Base-by-base conservation (phyloP, 2,888 invertebrate species). In the Ormyrus rosae region DNA sequence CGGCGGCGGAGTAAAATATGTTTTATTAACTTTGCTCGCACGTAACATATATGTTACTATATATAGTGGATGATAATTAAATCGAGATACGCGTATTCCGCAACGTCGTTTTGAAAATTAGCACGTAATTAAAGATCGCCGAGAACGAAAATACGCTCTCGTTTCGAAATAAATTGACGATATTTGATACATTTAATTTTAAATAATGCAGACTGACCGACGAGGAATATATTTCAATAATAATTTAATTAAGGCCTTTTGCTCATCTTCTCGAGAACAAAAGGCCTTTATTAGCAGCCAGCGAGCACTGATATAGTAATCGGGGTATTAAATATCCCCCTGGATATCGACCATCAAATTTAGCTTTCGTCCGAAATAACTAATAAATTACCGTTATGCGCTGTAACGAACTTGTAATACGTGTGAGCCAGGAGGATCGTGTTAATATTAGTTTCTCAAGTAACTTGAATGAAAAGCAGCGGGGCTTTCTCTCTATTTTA, bases 401-500 rank as follows among this genome's bases (percentile, higher is more conserved):
- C n/a, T 34, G 34, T 58, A 10, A 13, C 0, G 68, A 48, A 6
- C 11, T 68, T 51, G 67, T 68, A 64, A 50, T 48, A 60, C 46
- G 61, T 53, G 67, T 51, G 51, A 60, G 50, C 61, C 51, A 48
- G 65, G 65, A 73, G 46, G 34, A 34, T 34, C 34, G 34, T 34
- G 34, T 34, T 34, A 34, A 34, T 34, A 34, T 34, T 34, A 34
- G 34, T 34, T 34, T 34, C 34, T 34, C 34, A 34, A 34, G 34
- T 34, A 34, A 34, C 73, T 73, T 48, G 34, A 61, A 51, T 61
- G 10, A n/a, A 46, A 13, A 6, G n/a, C 9, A n/a, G 13, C 60
- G 11, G 53, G 13, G 50, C 19, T 11, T 50, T 8, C 13, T 13
- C 50, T 7, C 19, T 50, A 82, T 84, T 83, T 83, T 84, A 81